Evolutionary conservation across 1,140 invertebrate genomes (phyloP), one percentile per base, ranked within the genome.

Genomic region (Leptestheria dahalacensis): DNA sequence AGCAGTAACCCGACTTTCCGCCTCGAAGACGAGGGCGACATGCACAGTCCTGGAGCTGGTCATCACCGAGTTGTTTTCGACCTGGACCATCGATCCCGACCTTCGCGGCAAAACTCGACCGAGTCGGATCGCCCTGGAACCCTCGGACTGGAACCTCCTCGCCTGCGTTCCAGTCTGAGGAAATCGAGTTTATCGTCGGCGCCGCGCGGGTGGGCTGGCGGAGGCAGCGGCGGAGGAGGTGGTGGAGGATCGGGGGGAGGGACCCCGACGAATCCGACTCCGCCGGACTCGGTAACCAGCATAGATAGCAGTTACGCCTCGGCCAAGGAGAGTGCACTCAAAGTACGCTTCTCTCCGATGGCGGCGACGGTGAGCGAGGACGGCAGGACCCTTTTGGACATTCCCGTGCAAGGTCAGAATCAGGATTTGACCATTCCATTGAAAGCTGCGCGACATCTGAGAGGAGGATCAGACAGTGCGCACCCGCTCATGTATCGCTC

Each of bases 211-310:
- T 48, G 53, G 21, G 60, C 60, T n/a, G 51, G 59, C 12, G 18
- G 21, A 10, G 63, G 63, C 4, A 53, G 57, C 70, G 74, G 24
- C 75, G 77, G 64, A 77, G 77, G 54, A 77, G 73, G 78, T 33
- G 74, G 74, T 63, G 74, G 74, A 47, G 79, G 80, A 59, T 82
- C 81, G 0, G 69, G 68, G 11, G 66, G 66, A 18, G 71, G 69
- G n/a, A 88, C 86, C 0, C 85, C 86, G 25, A 88, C 86, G 1
- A 88, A 88, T 72, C 82, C 85, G n/a, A 89, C 87, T 1, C 86
- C 87, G 0, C 86, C 86, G 0, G 88, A 90, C 63, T 87, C 84
- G 64, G 67, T 87, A 15, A 85, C 85, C 0, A 88, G 85, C 64
- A 87, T 89, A 55, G 86, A 90, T 64, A 86, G 83, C 63, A 87